Percentiles rank a stretch among this genome's conserved stretches.
These are phyloP conservation scores for Nasua narica DNA, from an alignment of 2,797 vertebrate species.

Conservation along the genomic window DNA sequence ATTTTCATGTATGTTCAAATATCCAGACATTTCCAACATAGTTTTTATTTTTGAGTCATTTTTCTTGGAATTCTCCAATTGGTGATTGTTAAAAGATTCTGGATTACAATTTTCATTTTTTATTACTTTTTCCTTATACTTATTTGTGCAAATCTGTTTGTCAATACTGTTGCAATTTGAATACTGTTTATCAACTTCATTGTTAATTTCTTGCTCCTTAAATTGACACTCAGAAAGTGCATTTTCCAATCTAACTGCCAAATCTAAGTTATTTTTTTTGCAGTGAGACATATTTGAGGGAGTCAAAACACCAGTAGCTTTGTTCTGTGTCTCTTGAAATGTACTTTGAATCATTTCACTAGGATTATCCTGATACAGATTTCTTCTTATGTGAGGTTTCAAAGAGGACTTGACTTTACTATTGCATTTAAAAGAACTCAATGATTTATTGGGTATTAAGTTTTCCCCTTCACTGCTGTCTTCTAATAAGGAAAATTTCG, in stretches of 20 bases:
- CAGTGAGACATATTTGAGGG: conserved; percentile 71
- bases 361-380: conserved; percentile 86
- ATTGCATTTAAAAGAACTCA: conserved; percentile 82
- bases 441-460: conserved; percentile 85
- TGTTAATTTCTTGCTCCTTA: conserved; percentile 81
- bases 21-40: conserved; percentile 74
- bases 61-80: conserved; percentile 85
- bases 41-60: conserved; percentile 87
- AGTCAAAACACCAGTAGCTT: conserved; percentile 73
- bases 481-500: conserved; percentile 77
- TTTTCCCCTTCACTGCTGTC: conserved; percentile 80
- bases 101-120: conserved; percentile 68
- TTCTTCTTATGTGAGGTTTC: conserved; percentile 90
- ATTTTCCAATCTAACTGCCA: conserved; percentile 75
- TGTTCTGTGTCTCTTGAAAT: conserved; percentile 86
- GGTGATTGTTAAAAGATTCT: conserved; percentile 81
- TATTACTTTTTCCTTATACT: conserved; percentile 77
- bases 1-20: conserved; percentile 83
- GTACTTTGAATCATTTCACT: conserved; percentile 89
- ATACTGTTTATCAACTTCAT: conserved; percentile 81
- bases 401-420: conserved; percentile 84
- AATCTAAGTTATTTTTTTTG: conserved; percentile 80
- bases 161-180: conserved; percentile 78
- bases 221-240: conserved; percentile 70
- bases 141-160: conserved; percentile 87